These are phyloP conservation scores for Hippocampus guttulatus DNA, from an alignment of 2,113 vertebrate species.

Conservation along the genomic window DNA sequence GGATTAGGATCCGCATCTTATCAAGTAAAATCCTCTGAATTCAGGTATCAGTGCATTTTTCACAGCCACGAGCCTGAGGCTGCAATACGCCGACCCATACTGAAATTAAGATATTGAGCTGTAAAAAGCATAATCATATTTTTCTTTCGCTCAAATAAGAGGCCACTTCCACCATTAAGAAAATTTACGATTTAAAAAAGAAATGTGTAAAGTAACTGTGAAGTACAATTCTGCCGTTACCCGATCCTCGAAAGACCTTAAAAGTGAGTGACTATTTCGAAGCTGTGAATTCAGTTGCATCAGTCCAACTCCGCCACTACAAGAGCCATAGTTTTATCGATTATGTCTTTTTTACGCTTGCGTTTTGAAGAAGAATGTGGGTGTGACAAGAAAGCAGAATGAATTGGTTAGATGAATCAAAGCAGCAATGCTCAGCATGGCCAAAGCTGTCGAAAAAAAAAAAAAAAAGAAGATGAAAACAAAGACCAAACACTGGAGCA, in stretches of 20 bases:
- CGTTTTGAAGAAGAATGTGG: slow-evolving; percentile 28
- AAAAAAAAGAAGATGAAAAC: slow-evolving; percentile 21
- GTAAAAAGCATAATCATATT: background rate
- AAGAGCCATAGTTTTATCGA: slow-evolving; percentile 10
- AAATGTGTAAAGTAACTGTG: background rate
- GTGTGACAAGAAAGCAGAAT: slow-evolving; percentile 53
- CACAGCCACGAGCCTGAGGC: background rate
- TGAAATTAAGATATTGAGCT: background rate
- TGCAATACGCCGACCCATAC: background rate
- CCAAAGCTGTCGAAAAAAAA: slow-evolving; percentile 31
- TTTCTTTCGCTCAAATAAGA: background rate
- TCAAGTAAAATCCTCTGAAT: background rate
- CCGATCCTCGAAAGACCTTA: background rate
- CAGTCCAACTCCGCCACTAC: slow-evolving; percentile 34
- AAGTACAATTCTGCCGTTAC: background rate
- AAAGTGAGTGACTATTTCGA: background rate
- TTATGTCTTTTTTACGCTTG: slow-evolving; percentile 12
- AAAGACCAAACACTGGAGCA: slow-evolving; percentile 16
- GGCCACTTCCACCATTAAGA: background rate
- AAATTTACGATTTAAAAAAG: background rate
- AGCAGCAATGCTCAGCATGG: slow-evolving; percentile 16
- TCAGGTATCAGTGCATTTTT: background rate
- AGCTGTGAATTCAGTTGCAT: slow-evolving; percentile 2
- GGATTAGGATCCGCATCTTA: slow-evolving; percentile 3
- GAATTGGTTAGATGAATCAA: slow-evolving; percentile 15